phyloP scores from a whole-genome alignment of 1,140 invertebrate species.

The Parapsyche elsis region DNA sequence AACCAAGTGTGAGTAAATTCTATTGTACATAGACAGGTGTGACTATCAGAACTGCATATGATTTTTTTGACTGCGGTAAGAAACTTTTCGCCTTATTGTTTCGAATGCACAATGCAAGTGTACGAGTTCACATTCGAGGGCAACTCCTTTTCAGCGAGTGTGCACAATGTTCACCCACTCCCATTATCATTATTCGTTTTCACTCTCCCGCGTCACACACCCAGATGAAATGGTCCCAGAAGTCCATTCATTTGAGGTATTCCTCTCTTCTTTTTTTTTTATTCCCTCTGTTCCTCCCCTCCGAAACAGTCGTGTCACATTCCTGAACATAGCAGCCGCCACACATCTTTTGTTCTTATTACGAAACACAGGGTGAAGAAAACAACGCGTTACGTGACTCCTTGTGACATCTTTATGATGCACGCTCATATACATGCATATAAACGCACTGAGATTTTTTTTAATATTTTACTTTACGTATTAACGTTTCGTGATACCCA shows the following conservation, averaged over 20 bases:
- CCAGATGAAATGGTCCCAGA: conserved; percentile 40
- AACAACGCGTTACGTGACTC: conserved; percentile 3
- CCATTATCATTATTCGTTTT: conserved; percentile 24
- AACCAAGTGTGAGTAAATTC: no score
- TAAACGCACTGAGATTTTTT: no score
- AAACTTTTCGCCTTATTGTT: neutral
- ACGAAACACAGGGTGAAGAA: neutral
- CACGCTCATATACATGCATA: no score
- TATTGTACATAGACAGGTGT: no score
- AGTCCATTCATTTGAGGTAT: conserved; percentile 38
- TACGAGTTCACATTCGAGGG: conserved; percentile 1
- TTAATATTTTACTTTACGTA: no score
- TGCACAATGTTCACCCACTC: conserved; percentile 6
- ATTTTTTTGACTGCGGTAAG: neutral
- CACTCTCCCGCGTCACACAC: neutral
- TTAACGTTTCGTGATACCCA: no score
- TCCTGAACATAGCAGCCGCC: neutral
- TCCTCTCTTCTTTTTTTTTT: neutral
- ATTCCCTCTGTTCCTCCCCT: conserved; percentile 9
- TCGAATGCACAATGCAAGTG: neutral
- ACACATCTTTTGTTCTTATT: conserved; percentile 18
- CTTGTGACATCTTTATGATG: neutral
- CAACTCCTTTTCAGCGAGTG: neutral
- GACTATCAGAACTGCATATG: no score
- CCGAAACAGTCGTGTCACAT: neutral